phyloP scores from a whole-genome alignment of 1,140 invertebrate genomes.

The Leptestheria dahalacensis region DNA sequence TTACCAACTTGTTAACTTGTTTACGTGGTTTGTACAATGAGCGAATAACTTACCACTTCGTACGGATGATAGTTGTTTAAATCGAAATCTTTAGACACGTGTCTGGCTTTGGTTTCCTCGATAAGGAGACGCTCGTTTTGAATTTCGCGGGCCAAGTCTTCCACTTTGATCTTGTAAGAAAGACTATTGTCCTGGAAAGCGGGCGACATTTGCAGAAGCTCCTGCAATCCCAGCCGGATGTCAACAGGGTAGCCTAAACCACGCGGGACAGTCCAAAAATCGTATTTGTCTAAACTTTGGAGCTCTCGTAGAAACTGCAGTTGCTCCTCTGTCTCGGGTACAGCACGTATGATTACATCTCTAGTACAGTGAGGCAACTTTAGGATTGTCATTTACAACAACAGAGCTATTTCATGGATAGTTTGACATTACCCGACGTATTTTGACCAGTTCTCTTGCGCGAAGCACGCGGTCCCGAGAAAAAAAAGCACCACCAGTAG shows the following conservation, averaged over 20 bases:
- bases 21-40: too few relatives aligned
- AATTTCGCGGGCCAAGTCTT: not conserved
- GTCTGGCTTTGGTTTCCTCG: not conserved
- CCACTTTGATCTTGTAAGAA: constrained; percentile 1
- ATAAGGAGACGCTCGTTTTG: constrained; percentile 1
- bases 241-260: not conserved
- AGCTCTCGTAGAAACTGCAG: not conserved
- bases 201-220: not conserved
- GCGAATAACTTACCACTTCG: constrained; percentile 9
- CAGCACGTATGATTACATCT: not conserved
- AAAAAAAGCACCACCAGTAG: not conserved
- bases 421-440: not conserved
- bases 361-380: not conserved
- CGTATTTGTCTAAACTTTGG: not conserved
- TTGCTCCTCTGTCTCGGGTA: not conserved
- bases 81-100: constrained; percentile 8
- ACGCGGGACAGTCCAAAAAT: constrained; percentile 8
- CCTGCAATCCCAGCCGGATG: not conserved
- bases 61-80: constrained; percentile 16
- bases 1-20: not conserved
- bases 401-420: not conserved
- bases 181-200: not conserved
- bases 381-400: not conserved
- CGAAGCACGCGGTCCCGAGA: not conserved
- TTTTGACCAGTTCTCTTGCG: not conserved